Conservation (phyloP, 2,888 invertebrate species). For the Zhuqinia jingwanae region DNA sequence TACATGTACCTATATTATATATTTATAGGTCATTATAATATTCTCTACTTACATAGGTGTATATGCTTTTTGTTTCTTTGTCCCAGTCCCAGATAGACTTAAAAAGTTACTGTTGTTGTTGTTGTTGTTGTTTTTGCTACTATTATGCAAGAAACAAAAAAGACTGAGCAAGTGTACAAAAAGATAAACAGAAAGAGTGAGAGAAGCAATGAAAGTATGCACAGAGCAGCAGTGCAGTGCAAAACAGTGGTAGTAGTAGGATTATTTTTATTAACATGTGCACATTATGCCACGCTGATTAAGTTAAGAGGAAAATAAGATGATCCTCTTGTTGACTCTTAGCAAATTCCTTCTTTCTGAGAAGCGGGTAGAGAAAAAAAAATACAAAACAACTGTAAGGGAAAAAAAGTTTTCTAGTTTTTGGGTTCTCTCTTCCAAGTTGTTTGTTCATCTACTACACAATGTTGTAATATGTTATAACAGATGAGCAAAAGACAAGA, state of each 20-base stretch:
- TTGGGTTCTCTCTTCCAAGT: background rate
- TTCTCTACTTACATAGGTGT: background rate
- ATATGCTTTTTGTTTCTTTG: background rate
- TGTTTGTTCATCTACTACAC: too few relatives aligned
- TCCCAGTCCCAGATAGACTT: background rate
- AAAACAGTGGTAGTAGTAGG: too few relatives aligned
- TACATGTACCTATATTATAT: background rate
- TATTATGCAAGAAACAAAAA: too few relatives aligned
- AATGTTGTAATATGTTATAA: too few relatives aligned
- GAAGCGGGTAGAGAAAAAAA: too few relatives aligned
- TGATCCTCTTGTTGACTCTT: conserved; percentile 44
- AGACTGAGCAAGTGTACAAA: background rate
- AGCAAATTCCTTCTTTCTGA: conserved; percentile 10
- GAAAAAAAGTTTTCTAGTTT: background rate
- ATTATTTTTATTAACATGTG: conserved; percentile 25
- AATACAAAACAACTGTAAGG: background rate
- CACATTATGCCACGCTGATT: conserved; percentile 15
- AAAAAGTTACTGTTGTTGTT: background rate
- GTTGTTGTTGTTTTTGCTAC: too few relatives aligned
- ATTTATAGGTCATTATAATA: background rate
- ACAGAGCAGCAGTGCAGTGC: background rate
- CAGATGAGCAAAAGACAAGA: too few relatives aligned
- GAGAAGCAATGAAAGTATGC: background rate
- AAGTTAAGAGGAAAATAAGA: conserved; percentile 31
- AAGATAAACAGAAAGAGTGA: conserved; percentile 3